Evolutionary conservation across 1,140 invertebrate genomes (phyloP).

Genomic region (Berghia stephanieae): DNA sequence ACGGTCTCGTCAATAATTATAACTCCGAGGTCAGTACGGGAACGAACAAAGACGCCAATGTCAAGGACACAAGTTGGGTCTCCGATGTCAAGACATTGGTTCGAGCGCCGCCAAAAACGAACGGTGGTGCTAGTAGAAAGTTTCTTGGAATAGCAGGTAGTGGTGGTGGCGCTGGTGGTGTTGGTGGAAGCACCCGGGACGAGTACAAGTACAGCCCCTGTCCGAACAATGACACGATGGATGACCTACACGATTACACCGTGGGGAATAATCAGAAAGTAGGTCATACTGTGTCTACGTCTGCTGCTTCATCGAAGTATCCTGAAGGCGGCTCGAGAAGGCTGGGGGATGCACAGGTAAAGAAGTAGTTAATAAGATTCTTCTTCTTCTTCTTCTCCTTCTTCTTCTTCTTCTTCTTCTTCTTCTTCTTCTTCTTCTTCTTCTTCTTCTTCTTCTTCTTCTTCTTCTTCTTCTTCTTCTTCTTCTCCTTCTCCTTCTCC

Average conservation of each 20-base stretch:
- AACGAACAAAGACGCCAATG: neutral
- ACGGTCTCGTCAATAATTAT: constrained; percentile 20
- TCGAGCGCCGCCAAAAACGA: neutral
- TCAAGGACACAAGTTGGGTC: too few relatives aligned
- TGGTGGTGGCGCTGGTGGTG: neutral
- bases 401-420: neutral
- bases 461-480: constrained; percentile 4
- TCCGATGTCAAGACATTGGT: neutral
- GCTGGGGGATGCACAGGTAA: too few relatives aligned
- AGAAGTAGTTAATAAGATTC: too few relatives aligned
- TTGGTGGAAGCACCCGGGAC: neutral
- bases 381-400: neutral
- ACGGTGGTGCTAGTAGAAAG: neutral
- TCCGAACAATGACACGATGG: neutral
- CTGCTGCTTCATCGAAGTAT: neutral
- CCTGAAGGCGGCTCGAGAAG: too few relatives aligned
- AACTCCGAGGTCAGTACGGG: constrained; percentile 25
- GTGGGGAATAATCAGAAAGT: too few relatives aligned
- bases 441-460: neutral
- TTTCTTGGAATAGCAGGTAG: too few relatives aligned
- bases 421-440: neutral
- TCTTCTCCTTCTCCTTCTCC: neutral
- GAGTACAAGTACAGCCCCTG: constrained; percentile 21
- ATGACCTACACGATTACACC: too few relatives aligned
- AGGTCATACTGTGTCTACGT: neutral